phyloP scores from a whole-genome alignment of 2,113 vertebrate species.

The Esox niger region DNA sequence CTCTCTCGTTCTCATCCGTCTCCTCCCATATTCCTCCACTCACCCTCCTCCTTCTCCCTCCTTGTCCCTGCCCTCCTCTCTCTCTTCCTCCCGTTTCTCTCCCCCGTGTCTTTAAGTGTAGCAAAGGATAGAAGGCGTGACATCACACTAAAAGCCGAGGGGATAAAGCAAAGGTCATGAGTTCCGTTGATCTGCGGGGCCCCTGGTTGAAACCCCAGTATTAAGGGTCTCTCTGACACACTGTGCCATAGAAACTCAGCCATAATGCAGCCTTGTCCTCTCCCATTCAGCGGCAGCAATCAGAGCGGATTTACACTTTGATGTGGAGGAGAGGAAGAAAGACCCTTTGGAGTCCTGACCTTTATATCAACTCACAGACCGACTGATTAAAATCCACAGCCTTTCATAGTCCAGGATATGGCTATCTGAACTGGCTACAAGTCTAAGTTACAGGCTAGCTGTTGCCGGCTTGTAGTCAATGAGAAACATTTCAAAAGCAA shows the following conservation, averaged over 20 bases:
- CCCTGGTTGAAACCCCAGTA: slow-evolving; percentile 69
- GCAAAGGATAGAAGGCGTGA: slow-evolving; percentile 72
- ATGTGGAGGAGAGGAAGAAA: slow-evolving; percentile 77
- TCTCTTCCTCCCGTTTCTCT: not conserved
- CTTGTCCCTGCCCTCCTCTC: not conserved
- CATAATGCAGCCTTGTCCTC: slow-evolving; percentile 75
- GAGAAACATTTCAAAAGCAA: too few relatives aligned
- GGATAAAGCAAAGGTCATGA: slow-evolving; percentile 76
- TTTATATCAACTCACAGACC: slow-evolving; percentile 67
- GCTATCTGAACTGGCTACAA: slow-evolving; percentile 52
- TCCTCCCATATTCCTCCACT: too few relatives aligned
- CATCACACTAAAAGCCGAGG: slow-evolving; percentile 72
- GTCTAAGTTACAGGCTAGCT: slow-evolving; percentile 71
- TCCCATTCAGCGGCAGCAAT: slow-evolving; percentile 75
- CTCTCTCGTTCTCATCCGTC: too few relatives aligned
- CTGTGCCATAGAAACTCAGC: slow-evolving; percentile 70
- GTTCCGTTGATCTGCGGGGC: slow-evolving; percentile 76
- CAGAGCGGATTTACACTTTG: slow-evolving; percentile 78
- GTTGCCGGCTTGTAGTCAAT: too few relatives aligned
- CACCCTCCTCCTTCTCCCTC: too few relatives aligned
- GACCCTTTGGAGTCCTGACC: slow-evolving; percentile 73
- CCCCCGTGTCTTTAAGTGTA: slow-evolving; percentile 58
- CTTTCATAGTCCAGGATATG: slow-evolving; percentile 8
- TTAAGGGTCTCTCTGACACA: slow-evolving; percentile 71
- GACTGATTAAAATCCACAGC: slow-evolving; percentile 78